These are phyloP conservation scores for Rotaria socialis DNA, from an alignment of 2,888 invertebrate genomes.

Conservation along the genomic window DNA sequence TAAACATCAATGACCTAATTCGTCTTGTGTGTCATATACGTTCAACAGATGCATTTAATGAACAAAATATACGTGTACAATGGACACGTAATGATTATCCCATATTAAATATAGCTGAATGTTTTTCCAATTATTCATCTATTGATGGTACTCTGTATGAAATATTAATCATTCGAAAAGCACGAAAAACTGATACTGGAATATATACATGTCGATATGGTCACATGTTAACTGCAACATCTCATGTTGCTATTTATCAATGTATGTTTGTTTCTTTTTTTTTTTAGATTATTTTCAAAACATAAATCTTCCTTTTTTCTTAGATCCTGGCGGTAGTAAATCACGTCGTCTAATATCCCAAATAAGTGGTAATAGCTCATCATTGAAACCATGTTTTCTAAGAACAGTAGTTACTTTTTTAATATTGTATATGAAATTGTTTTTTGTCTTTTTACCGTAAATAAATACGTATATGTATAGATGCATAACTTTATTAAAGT, in stretches of 20 bases:
- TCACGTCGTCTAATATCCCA: constrained; percentile 27
- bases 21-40: constrained; percentile 22
- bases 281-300: background rate
- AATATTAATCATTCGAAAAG: background rate
- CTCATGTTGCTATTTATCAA: background rate
- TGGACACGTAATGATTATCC: constrained; percentile 8
- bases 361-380: background rate
- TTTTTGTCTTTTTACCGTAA: background rate
- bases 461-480: background rate
- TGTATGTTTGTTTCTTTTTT: background rate
- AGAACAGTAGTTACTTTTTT: constrained; percentile 7
- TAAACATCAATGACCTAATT: background rate
- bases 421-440: background rate
- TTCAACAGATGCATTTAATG: background rate
- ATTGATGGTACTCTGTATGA: background rate
- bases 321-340: constrained; percentile 21
- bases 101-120: background rate
- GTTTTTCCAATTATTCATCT: background rate
- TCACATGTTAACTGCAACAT: background rate
- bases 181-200: background rate
- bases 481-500: background rate
- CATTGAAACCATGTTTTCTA: background rate
- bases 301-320: background rate
- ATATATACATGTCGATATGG: constrained; percentile 32
- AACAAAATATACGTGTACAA: background rate